phyloP scores from a whole-genome alignment of 2,113 vertebrate species.

The Nycticebus coucang region DNA sequence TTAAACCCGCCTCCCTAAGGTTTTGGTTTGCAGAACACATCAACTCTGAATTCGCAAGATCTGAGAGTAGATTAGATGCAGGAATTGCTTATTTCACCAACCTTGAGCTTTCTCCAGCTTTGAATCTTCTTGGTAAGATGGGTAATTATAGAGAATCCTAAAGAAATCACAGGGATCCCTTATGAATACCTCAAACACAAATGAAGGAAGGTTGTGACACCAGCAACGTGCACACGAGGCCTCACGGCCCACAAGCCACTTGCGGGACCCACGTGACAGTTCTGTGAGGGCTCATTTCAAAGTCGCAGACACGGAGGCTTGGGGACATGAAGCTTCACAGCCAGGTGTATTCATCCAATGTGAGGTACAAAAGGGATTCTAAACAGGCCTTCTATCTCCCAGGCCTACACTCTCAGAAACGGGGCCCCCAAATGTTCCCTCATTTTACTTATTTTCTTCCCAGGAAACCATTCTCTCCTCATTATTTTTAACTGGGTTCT shows the following conservation, averaged over 20 bases:
- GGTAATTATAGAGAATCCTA: constrained; percentile 48
- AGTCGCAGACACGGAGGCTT: background rate
- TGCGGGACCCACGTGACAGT: background rate
- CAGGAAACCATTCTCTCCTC: background rate
- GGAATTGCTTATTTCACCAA: constrained; percentile 18
- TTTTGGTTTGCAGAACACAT: constrained; percentile 2
- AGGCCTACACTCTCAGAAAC: background rate
- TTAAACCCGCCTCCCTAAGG: background rate
- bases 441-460: background rate
- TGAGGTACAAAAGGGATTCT: background rate
- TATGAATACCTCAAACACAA: background rate
- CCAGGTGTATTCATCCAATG: background rate
- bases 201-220: background rate
- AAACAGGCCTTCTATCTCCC: background rate
- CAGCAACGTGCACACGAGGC: background rate
- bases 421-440: background rate
- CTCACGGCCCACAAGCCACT: background rate
- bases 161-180: constrained; percentile 1
- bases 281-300: background rate
- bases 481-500: constrained; percentile 29
- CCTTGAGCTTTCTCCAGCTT: constrained; percentile 25
- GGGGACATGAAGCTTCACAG: background rate
- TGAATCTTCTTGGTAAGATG: constrained; percentile 44
- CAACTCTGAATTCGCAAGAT: background rate
- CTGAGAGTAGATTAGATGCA: constrained; percentile 1